Evolutionary conservation across 2,113 vertebrate species (phyloP).

Genomic region (Silurus glanis): DNA sequence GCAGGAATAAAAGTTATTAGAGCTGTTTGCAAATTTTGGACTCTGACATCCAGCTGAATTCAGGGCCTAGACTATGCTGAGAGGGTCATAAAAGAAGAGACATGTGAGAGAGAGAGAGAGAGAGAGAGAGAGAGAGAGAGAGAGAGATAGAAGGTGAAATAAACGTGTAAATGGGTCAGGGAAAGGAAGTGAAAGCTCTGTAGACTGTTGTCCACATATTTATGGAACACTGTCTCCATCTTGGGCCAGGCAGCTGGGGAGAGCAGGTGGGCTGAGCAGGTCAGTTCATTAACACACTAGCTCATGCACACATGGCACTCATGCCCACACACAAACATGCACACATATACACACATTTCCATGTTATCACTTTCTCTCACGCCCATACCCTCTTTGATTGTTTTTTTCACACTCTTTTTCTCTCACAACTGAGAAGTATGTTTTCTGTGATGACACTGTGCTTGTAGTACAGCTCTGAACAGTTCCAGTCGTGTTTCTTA

Average conservation of each 20-base stretch:
- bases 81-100: conserved; percentile 3
- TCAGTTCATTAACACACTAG: conserved; percentile 72
- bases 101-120: conserved; percentile 18
- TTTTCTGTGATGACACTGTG: conserved; percentile 42
- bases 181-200: conserved; percentile 49
- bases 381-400: conserved; percentile 42
- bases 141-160: conserved; percentile 23
- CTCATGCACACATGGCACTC: conserved; percentile 51
- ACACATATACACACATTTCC: conserved; percentile 50
- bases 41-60: not conserved
- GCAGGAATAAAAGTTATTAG: not conserved
- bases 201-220: conserved; percentile 66
- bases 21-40: not conserved
- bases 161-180: conserved; percentile 35
- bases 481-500: conserved; percentile 15
- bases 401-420: conserved; percentile 39
- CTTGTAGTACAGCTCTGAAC: conserved; percentile 24
- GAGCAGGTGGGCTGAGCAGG: conserved; percentile 74
- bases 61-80: not conserved
- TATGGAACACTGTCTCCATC: conserved; percentile 63
- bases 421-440: conserved; percentile 39
- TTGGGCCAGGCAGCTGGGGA: conserved; percentile 67
- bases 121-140: conserved; percentile 1
- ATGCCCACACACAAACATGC: conserved; percentile 37
- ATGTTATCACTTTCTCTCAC: conserved; percentile 46